Evolutionary conservation across 2,888 invertebrate species (phyloP), one percentile per base, ranked within the genome.

Genomic region (Idaea biselata): DNA sequence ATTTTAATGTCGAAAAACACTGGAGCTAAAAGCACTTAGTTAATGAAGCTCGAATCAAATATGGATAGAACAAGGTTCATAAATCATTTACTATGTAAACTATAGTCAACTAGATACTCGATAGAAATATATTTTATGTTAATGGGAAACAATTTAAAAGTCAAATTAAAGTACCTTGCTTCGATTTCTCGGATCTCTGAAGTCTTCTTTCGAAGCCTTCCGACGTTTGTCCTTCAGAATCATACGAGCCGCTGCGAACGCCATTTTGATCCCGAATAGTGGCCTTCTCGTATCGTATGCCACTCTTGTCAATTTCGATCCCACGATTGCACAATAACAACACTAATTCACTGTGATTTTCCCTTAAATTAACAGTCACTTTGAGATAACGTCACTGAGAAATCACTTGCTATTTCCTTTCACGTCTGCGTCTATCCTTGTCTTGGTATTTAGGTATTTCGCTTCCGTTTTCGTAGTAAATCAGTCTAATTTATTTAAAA

Each of bases 231-330:
- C 96, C 91, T 96, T 96, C 74, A 96, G 92, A 79, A 96, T 96
- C 96, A 96, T 96, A 62, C 96, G 94, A 61, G 96, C 96, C 58
- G 96, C 96, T 58, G 96, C 96, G 84, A 96, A 96, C 86, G 96
- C 96, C 96, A 96, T 96, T 77, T 93, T 94, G 74, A 73, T 65
- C 61, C 64, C 67, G 53, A 69, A 60, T 53, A 73, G 69, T 60
- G 63, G 67, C 62, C 70, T 73, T 64, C 69, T 78, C 60, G 58
- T 71, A 63, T 71, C 69, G 58, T 75, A 62, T 73, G 72, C 77
- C 81, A 79, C 77, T 74, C 75, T 75, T 73, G 64, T 66, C 66
- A 72, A 65, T 66, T 60, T 55, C 18, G 56, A 33, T 53, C 58
- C 58, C 57, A 44, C 59, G 31, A 58, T 33, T 11, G 33, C 58